phyloP scores from a whole-genome alignment of 2,888 invertebrate genomes.

The Drosophila sordidapex region DNA sequence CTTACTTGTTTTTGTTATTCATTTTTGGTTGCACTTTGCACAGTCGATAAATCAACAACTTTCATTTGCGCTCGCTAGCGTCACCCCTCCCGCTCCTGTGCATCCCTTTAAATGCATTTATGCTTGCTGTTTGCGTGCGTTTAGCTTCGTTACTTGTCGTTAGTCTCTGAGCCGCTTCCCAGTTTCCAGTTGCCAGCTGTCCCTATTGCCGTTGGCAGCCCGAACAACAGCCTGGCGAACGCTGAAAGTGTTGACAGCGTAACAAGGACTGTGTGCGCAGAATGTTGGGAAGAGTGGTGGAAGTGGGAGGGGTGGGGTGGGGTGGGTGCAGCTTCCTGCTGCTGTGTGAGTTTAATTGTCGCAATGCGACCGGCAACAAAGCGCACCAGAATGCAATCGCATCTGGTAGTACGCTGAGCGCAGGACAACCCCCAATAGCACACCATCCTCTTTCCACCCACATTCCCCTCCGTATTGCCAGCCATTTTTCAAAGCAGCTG shows the following conservation, averaged over 20 bases:
- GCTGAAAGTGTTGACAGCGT: slow-evolving; percentile 51
- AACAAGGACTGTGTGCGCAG: background rate
- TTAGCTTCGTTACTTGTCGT: slow-evolving; percentile 76
- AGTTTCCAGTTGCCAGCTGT: slow-evolving; percentile 38
- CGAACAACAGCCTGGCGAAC: slow-evolving; percentile 29
- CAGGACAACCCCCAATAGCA: slow-evolving; percentile 39
- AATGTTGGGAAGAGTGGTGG: rapidly evolving
- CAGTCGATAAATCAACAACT: slow-evolving; percentile 61
- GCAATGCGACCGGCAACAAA: slow-evolving; percentile 68
- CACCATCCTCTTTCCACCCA: background rate
- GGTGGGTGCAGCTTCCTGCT: slow-evolving; percentile 14
- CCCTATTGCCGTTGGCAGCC: slow-evolving; percentile 51
- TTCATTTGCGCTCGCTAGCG: slow-evolving; percentile 46
- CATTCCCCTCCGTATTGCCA: slow-evolving; percentile 30
- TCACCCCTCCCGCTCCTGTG: background rate
- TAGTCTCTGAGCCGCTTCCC: slow-evolving; percentile 53
- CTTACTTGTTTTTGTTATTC: background rate
- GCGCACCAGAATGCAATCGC: slow-evolving; percentile 50
- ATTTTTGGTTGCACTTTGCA: slow-evolving; percentile 28
- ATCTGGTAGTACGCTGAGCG: slow-evolving; percentile 15
- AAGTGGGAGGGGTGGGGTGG: rapidly evolving
- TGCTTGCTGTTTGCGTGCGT: slow-evolving; percentile 69
- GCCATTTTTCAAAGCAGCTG: slow-evolving; percentile 63
- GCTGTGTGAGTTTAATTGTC: slow-evolving; percentile 72
- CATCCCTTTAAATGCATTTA: slow-evolving; percentile 57